Conservation (phyloP, 2,113 vertebrate genomes). For the Struthio camelus region DNA sequence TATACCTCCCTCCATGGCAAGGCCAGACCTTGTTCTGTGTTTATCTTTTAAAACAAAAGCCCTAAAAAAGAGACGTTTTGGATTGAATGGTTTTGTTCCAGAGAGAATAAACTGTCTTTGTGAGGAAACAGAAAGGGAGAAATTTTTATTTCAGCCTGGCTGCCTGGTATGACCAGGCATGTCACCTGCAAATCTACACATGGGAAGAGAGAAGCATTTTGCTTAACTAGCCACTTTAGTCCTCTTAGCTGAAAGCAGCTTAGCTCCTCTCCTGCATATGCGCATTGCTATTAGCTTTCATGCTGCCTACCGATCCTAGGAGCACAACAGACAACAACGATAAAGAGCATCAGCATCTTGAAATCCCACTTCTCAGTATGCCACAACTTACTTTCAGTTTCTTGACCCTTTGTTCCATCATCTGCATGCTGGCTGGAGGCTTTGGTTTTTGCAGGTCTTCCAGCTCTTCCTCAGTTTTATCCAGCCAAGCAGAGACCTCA, state of each 20-base stretch:
- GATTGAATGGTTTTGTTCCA: background rate
- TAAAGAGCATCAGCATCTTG: background rate
- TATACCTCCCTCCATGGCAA: background rate
- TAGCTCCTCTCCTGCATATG: background rate
- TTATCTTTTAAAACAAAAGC: background rate
- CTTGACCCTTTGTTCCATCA: conserved; percentile 77
- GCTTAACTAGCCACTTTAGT: background rate
- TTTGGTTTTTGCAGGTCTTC: conserved; percentile 72
- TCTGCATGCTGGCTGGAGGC: conserved; percentile 66
- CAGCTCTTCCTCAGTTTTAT: conserved; percentile 80
- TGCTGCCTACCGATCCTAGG: background rate
- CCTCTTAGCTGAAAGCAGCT: background rate
- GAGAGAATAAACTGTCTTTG: background rate
- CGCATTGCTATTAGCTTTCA: background rate
- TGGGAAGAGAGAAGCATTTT: background rate
- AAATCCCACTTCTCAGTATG: background rate
- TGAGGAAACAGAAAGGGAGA: background rate
- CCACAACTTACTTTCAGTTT: conserved; percentile 80
- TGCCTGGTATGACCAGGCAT: background rate
- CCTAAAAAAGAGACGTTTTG: background rate
- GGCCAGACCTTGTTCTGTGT: background rate
- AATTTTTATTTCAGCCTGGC: background rate
- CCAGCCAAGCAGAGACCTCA: conserved; percentile 83
- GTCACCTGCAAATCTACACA: background rate
- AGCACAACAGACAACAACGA: background rate